These are phyloP conservation scores for Hetaerina americana DNA, from an alignment of 1,140 invertebrate species.

Conservation along the genomic window DNA sequence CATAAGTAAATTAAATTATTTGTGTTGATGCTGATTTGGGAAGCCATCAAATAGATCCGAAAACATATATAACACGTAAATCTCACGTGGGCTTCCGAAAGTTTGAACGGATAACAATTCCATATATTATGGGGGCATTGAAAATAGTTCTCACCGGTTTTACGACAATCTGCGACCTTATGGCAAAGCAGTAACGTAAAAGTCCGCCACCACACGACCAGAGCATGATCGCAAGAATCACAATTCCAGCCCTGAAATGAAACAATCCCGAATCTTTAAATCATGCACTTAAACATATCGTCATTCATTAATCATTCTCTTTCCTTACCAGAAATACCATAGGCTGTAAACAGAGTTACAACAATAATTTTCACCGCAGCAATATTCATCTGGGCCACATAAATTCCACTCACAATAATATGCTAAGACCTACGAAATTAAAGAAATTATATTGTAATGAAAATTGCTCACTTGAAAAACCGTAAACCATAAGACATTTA, in stretches of 20 bases:
- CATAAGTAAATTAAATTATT: too few species aligned
- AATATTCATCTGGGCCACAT: conserved; percentile 12
- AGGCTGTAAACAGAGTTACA: conserved; percentile 8
- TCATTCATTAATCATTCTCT: conserved; percentile 1
- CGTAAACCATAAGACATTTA: background rate
- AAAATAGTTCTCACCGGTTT: background rate
- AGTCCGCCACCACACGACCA: background rate
- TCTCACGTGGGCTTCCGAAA: too few species aligned
- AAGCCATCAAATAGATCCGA: too few species aligned
- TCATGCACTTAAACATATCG: too few species aligned
- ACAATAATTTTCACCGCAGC: conserved; percentile 15
- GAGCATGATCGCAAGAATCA: background rate
- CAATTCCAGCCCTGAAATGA: background rate
- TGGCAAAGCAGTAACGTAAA: background rate
- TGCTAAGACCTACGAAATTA: conserved; percentile 10
- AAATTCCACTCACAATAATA: conserved; percentile 15
- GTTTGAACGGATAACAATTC: too few species aligned
- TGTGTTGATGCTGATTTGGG: too few species aligned
- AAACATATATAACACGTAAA: too few species aligned
- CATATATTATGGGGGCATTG: too few species aligned
- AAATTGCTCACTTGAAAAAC: too few species aligned
- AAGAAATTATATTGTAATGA: too few species aligned
- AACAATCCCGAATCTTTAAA: too few species aligned
- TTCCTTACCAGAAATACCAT: background rate
- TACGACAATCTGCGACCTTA: background rate